Conservation (phyloP, 2,888 invertebrate species). For the Diarsia brunnea region DNA sequence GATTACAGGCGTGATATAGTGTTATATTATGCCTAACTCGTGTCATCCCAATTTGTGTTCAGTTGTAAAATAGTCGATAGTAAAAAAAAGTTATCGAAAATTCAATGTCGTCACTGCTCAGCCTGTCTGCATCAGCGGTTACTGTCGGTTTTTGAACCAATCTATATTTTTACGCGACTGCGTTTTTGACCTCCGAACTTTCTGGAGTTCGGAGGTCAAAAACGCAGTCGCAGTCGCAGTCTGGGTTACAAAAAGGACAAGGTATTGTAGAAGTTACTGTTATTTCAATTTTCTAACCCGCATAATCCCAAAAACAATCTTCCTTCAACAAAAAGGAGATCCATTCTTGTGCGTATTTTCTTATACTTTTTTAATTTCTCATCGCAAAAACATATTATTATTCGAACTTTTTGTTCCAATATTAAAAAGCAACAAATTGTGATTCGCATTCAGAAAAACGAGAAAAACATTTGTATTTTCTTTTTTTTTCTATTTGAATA, state of each 20-base stretch:
- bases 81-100: too few species aligned
- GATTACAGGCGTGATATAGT: too few species aligned
- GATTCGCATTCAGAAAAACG: conserved; percentile 37
- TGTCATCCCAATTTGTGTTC: too few species aligned
- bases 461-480: conserved; percentile 31
- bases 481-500: conserved; percentile 33
- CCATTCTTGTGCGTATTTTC: background rate
- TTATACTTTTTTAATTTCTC: background rate
- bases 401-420: conserved; percentile 30
- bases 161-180: background rate
- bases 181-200: background rate
- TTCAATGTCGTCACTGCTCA: too few species aligned
- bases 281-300: background rate
- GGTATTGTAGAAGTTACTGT: background rate
- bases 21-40: too few species aligned
- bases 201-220: too few species aligned
- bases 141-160: too few species aligned
- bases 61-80: too few species aligned
- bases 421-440: conserved; percentile 40
- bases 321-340: background rate
- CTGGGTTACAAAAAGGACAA: background rate
- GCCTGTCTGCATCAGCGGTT: too few species aligned
- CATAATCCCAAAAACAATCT: background rate
- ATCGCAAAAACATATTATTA: background rate
- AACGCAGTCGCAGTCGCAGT: too few species aligned